Evolutionary conservation across 2,113 vertebrate species (phyloP).

Genomic region (Periophthalmodon schlosseri): DNA sequence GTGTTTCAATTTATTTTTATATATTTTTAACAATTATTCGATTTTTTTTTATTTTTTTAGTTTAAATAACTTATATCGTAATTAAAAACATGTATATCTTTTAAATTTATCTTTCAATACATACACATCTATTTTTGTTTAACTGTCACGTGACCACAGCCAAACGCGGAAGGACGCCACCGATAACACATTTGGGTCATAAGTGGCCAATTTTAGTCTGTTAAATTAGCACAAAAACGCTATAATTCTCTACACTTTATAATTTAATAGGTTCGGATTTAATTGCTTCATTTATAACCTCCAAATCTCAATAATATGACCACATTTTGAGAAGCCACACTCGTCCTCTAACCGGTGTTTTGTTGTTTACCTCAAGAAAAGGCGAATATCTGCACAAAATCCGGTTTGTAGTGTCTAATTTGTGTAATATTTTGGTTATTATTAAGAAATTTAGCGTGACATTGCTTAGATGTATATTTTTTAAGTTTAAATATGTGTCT

Average conservation of each 20-base stretch:
- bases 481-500: neutral
- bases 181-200: neutral
- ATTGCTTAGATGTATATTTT: neutral
- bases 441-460: neutral
- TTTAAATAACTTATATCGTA: neutral
- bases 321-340: neutral
- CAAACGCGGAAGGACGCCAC: neutral
- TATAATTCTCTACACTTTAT: neutral
- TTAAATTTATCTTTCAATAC: neutral
- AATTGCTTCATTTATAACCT: no score
- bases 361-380: conserved; percentile 5
- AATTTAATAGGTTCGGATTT: neutral
- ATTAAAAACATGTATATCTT: no score
- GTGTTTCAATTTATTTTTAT: neutral
- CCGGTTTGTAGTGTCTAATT: neutral
- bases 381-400: neutral
- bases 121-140: neutral
- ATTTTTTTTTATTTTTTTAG: neutral
- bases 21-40: neutral
- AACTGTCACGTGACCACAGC: neutral
- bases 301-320: neutral
- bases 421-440: neutral
- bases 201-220: neutral
- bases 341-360: conserved; percentile 3
- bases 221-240: neutral